phyloP scores from a whole-genome alignment of 1,140 invertebrate genomes.

The Procambarus clarkii region DNA sequence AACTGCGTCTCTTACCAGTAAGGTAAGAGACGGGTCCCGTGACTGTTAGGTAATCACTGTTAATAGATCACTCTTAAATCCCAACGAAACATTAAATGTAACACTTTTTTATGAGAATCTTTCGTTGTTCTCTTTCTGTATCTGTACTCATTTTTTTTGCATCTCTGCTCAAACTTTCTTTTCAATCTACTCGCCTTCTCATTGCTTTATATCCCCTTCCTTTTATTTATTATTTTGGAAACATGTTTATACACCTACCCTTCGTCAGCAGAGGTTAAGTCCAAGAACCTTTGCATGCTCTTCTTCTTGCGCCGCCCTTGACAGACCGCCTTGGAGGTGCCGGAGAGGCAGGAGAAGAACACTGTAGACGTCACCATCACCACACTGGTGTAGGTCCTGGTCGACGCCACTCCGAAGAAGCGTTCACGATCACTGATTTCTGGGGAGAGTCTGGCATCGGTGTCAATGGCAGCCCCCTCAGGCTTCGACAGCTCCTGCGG shows the following conservation, averaged over 20 bases:
- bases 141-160: background rate
- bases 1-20: too few relatives aligned
- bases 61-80: too few relatives aligned
- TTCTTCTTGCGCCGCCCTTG: background rate
- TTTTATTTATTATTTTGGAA: background rate
- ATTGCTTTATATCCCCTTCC: background rate
- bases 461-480: too few relatives aligned
- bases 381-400: background rate
- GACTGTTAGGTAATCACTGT: too few relatives aligned
- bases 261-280: background rate
- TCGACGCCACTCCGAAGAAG: background rate
- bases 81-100: too few relatives aligned
- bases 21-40: too few relatives aligned
- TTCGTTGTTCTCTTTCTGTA: background rate
- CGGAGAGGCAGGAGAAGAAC: conserved; percentile 22
- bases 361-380: conserved; percentile 22
- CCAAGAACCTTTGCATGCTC: background rate
- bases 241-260: background rate
- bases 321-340: background rate
- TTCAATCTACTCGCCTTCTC: background rate
- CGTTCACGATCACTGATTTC: background rate
- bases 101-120: too few relatives aligned
- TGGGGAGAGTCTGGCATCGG: background rate
- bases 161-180: background rate
- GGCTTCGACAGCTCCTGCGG: background rate